These are phyloP conservation scores for Coecobrya sp. DNA, from an alignment of 2,888 invertebrate genomes.

Conservation along the genomic window DNA sequence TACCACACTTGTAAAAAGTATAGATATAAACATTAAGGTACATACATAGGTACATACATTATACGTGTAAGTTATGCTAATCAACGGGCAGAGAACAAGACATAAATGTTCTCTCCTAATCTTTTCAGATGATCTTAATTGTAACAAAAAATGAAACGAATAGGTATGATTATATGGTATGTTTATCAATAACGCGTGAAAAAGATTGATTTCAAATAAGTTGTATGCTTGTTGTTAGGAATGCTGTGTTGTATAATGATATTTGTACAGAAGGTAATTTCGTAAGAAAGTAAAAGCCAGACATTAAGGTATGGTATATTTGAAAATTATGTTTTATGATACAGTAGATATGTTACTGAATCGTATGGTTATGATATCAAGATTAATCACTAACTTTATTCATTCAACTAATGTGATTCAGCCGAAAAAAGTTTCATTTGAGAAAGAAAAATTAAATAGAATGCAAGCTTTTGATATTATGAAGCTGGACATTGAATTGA, in stretches of 20 bases:
- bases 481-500: no score
- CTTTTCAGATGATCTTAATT: slow-evolving; percentile 83
- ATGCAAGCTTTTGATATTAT: no score
- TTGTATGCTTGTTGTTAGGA: not conserved
- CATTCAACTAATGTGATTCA: no score
- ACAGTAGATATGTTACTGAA: no score
- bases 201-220: slow-evolving; percentile 12
- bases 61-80: not conserved
- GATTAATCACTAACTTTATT: no score
- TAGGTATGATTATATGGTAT: not conserved
- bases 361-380: no score
- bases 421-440: no score
- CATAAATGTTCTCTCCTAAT: slow-evolving; percentile 62
- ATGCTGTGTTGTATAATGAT: not conserved
- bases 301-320: no score
- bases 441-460: no score
- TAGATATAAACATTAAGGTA: not conserved
- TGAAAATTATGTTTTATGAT: no score
- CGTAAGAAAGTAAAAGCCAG: no score
- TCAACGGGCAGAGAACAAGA: slow-evolving; percentile 38
- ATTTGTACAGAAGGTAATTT: not conserved
- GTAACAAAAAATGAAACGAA: slow-evolving; percentile 79
- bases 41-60: not conserved
- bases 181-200: not conserved
- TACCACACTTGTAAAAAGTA: slow-evolving; percentile 14